phyloP scores from a whole-genome alignment of 2,888 invertebrate species.

The Diplazon laetatorius region DNA sequence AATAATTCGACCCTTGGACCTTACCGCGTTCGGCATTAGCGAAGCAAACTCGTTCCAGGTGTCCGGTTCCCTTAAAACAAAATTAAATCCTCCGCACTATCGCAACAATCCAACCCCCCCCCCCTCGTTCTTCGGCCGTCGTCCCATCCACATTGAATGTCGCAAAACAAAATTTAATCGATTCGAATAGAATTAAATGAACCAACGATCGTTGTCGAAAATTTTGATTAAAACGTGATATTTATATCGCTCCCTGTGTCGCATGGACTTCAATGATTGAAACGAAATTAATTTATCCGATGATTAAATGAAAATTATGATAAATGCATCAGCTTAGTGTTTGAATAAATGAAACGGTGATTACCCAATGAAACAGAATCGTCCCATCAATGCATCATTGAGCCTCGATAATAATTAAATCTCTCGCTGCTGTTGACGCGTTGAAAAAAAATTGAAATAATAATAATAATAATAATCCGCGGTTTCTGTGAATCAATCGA shows the following conservation, averaged over 20 bases:
- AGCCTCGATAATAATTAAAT: no score
- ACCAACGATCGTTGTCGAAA: conserved; percentile 9
- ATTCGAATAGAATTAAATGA: conserved; percentile 30
- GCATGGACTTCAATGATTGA: neutral
- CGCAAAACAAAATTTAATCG: conserved; percentile 46
- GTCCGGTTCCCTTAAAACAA: neutral
- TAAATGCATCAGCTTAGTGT: neutral
- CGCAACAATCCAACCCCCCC: no score
- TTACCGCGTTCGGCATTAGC: neutral
- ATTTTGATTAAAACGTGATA: neutral
- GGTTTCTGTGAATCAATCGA: no score
- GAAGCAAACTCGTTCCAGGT: conserved; percentile 1
- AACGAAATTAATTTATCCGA: neutral
- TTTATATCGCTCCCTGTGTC: neutral
- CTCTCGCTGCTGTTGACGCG: no score
- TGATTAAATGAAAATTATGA: neutral
- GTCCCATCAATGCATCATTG: neutral
- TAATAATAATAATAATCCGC: no score
- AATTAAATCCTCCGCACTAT: conserved; percentile 1
- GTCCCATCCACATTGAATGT: neutral
- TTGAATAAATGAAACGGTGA: neutral
- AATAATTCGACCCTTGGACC: conserved; percentile 15
- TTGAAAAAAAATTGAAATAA: no score
- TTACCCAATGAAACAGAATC: conserved; percentile 9
- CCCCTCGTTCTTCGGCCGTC: no score